phyloP scores from a whole-genome alignment of 2,113 vertebrate genomes.

The Illadopsis cleaveri region DNA sequence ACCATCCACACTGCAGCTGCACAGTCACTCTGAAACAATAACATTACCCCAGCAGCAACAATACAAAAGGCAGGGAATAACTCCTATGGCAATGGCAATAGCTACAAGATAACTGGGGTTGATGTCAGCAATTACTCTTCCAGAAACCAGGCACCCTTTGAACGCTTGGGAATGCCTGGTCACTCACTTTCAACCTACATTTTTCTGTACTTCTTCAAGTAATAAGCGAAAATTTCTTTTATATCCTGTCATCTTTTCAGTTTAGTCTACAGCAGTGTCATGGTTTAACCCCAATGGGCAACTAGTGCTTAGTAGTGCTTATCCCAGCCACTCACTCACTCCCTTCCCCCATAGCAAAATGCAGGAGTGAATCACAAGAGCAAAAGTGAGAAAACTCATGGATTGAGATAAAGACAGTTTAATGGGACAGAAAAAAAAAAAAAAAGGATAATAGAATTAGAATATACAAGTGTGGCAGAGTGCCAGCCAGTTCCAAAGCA shows the following conservation, averaged over 20 bases:
- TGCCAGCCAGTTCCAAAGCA: neutral
- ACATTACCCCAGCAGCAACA: neutral
- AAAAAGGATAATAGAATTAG: neutral
- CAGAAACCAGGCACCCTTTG: neutral
- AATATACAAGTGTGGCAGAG: neutral
- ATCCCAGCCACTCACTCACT: neutral
- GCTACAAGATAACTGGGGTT: neutral
- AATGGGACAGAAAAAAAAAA: neutral
- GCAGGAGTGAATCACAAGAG: fast-evolving
- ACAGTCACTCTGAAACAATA: neutral
- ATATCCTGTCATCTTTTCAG: neutral
- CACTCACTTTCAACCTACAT: neutral
- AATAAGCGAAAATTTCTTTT: neutral
- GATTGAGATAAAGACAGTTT: neutral
- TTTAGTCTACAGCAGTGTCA: neutral
- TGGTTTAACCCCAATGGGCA: neutral
- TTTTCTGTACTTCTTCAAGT: neutral
- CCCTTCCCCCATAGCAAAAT: neutral
- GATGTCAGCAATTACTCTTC: neutral
- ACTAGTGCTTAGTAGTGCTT: neutral
- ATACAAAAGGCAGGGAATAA: neutral
- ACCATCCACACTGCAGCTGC: neutral
- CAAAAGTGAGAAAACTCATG: neutral
- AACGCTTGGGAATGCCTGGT: neutral
- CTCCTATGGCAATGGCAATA: neutral